A percentile compares a stretch with the other conserved stretches of the same genome.
These are phyloP conservation scores for Plecotus auritus DNA, from an alignment of 2,113 vertebrate genomes.

Conservation along the genomic window DNA sequence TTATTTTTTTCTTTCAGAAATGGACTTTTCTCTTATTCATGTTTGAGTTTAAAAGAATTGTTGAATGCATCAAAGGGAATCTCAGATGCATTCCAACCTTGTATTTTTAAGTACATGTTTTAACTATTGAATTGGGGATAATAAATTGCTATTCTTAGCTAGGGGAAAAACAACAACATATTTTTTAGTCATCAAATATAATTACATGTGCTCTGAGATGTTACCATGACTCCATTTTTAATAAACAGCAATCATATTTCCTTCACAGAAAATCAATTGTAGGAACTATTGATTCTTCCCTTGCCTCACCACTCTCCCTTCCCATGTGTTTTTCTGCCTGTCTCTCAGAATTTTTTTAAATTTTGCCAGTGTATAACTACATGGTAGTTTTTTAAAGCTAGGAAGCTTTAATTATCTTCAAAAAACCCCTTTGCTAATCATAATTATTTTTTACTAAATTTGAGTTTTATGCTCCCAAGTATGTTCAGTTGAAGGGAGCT, in stretches of 20 bases:
- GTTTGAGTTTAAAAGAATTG: conserved; percentile 39
- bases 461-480: not conserved
- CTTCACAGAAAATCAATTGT: conserved; percentile 54
- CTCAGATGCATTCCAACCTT: not conserved
- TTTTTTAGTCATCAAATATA: conserved; percentile 42
- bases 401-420: not conserved
- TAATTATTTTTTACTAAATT: not conserved
- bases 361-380: not conserved
- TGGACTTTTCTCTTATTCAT: not conserved
- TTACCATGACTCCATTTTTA: conserved; percentile 59
- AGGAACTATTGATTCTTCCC: conserved; percentile 28
- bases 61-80: not conserved
- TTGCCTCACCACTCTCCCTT: not conserved
- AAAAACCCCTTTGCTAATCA: not conserved
- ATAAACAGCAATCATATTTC: conserved; percentile 51
- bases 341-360: not conserved
- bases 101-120: conserved; percentile 30
- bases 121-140: conserved; percentile 18
- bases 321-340: not conserved
- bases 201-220: conserved; percentile 15
- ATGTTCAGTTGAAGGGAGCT: not conserved
- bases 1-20: conserved; percentile 34
- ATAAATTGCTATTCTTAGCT: conserved; percentile 26
- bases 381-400: conserved; percentile 9
- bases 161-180: conserved; percentile 8